Percentiles rank a stretch among this genome's conserved stretches.
These are phyloP conservation scores for Enteromius trimaculatus DNA, from an alignment of 2,797 vertebrate species.

Conservation along the genomic window DNA sequence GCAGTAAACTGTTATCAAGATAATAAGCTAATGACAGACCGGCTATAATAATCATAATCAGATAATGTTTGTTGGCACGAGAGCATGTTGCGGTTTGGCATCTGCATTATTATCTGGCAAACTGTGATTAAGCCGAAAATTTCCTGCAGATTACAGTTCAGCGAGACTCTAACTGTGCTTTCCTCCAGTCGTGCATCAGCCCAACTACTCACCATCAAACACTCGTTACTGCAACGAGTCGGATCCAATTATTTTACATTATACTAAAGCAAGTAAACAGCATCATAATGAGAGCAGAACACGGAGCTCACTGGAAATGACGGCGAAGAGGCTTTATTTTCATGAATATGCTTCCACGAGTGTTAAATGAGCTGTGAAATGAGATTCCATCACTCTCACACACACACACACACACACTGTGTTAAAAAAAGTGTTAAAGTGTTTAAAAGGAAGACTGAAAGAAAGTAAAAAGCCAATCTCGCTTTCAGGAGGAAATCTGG, in stretches of 20 bases:
- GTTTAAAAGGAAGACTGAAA: conserved; percentile 17
- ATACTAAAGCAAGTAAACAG: conserved; percentile 13
- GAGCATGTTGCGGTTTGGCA: background rate
- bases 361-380: conserved; percentile 51
- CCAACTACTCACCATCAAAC: conserved; percentile 17
- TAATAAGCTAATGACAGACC: conserved; percentile 25
- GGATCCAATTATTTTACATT: conserved; percentile 16
- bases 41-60: conserved; percentile 2
- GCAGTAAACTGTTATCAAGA: background rate
- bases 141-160: conserved; percentile 35
- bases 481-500: conserved; percentile 24
- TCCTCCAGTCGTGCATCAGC: background rate
- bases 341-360: conserved; percentile 19
- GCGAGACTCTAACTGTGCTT: background rate
- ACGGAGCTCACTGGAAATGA: background rate
- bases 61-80: conserved; percentile 3
- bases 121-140: conserved; percentile 21
- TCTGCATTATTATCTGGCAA: conserved; percentile 23
- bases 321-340: conserved; percentile 22
- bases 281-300: conserved; percentile 11
- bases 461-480: conserved; percentile 18
- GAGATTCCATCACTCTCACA: conserved; percentile 22
- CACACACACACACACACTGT: background rate
- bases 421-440: conserved; percentile 27
- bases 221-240: background rate